Conservation (phyloP, 92 coral and sea anemone genomes). For the Umimayanthus kanabou region DNA sequence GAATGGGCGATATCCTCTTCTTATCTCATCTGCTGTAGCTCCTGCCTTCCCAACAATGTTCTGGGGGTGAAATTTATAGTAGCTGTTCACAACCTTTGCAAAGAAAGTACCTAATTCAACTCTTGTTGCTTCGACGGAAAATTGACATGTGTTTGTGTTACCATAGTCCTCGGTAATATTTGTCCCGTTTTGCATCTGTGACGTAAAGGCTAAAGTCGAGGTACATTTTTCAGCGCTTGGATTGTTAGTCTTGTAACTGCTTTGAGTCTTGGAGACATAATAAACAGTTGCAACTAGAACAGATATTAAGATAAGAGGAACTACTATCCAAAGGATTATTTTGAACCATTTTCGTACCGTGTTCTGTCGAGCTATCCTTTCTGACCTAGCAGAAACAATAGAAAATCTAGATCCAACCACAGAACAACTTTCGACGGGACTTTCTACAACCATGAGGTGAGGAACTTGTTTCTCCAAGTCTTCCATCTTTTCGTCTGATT, state of each 20-base stretch:
- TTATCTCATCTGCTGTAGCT: slow-evolving; percentile 50
- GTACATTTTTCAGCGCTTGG: not conserved
- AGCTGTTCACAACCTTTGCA: slow-evolving; percentile 49
- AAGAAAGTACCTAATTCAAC: slow-evolving; percentile 55
- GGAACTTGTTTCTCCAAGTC: not conserved
- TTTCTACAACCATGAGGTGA: not conserved
- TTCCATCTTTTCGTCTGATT: not conserved
- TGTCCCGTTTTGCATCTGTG: slow-evolving; percentile 29
- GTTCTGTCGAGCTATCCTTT: slow-evolving; percentile 20
- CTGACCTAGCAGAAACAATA: slow-evolving; percentile 17
- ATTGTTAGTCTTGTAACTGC: not conserved
- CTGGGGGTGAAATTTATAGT: slow-evolving; percentile 48
- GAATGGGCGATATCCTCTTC: slow-evolving; percentile 59
- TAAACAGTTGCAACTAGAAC: slow-evolving; percentile 6
- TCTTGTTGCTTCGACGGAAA: slow-evolving; percentile 65
- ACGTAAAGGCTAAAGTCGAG: not conserved
- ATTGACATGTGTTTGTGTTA: slow-evolving; percentile 27
- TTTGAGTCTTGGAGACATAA: not conserved
- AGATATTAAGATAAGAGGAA: slow-evolving; percentile 7
- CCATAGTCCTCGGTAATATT: slow-evolving; percentile 6
- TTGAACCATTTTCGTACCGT: slow-evolving; percentile 14
- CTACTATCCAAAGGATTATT: not conserved
- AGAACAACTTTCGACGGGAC: not conserved
- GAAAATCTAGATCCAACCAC: slow-evolving; percentile 17
- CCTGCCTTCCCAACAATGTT: slow-evolving; percentile 25